Conservation (phyloP, 1,140 invertebrate species). For the Zaprionus taronus region DNA sequence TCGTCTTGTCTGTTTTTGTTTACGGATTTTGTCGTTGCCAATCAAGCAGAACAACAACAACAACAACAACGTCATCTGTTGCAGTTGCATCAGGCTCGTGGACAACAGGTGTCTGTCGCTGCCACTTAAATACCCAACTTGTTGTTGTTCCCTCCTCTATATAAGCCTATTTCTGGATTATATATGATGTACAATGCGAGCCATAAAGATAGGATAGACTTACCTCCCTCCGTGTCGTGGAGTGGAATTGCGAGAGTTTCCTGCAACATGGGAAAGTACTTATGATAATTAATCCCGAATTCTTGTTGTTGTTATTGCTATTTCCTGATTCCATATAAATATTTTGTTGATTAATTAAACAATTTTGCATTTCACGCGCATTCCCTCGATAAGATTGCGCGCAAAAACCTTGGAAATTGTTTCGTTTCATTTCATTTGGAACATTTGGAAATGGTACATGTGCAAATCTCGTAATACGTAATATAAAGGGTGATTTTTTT, state of each 20-base stretch:
- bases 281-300: slow-evolving; percentile 24
- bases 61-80: slow-evolving; percentile 9
- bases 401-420: slow-evolving; percentile 12
- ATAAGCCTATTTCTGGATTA: not conserved
- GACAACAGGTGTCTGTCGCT: slow-evolving; percentile 6
- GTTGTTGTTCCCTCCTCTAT: not conserved
- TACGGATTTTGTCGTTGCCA: slow-evolving; percentile 28
- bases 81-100: not conserved
- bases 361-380: slow-evolving; percentile 32
- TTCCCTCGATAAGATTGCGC: slow-evolving; percentile 29
- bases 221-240: not conserved
- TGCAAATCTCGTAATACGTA: not conserved
- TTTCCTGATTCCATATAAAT: not conserved
- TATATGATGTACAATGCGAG: not conserved
- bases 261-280: slow-evolving; percentile 38
- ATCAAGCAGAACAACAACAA: slow-evolving; percentile 33
- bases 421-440: not conserved
- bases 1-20: slow-evolving; percentile 20
- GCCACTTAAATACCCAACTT: not conserved
- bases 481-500: too few species aligned
- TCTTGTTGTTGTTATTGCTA: not conserved
- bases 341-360: slow-evolving; percentile 42
- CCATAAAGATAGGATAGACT: slow-evolving; percentile 22
- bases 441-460: slow-evolving; percentile 11
- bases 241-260: not conserved